These are phyloP conservation scores for Mythimna albipuncta DNA, from an alignment of 2,888 invertebrate genomes.

Conservation along the genomic window DNA sequence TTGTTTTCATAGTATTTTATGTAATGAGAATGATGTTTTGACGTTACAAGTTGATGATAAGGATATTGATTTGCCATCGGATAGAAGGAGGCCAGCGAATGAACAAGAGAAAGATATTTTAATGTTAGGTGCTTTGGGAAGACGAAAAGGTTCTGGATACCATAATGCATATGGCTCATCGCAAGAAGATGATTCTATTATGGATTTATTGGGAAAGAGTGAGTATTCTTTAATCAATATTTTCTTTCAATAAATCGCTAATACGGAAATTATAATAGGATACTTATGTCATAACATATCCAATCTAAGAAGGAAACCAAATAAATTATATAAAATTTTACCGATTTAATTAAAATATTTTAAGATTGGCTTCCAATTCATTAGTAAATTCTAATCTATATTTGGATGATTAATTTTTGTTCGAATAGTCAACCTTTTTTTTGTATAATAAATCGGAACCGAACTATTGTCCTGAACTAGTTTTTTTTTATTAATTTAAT, in stretches of 20 bases:
- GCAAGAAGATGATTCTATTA: conserved; percentile 93
- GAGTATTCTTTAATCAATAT: conserved; percentile 77
- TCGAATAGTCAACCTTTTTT: neutral
- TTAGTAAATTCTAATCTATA: neutral
- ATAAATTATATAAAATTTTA: too few relatives aligned
- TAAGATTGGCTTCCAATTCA: neutral
- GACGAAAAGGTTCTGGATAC: conserved; percentile 90
- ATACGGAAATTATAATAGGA: neutral
- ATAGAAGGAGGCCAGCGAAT: conserved; percentile 89
- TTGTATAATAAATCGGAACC: too few relatives aligned
- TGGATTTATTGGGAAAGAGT: conserved; percentile 97
- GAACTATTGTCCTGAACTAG: too few relatives aligned
- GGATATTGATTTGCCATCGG: conserved; percentile 78
- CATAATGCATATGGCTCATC: conserved; percentile 81
- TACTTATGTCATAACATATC: too few relatives aligned
- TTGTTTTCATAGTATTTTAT: conserved; percentile 71
- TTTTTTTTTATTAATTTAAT: too few relatives aligned
- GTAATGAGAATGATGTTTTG: conserved; percentile 85
- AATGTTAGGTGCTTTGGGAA: conserved; percentile 93
- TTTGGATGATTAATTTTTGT: neutral
- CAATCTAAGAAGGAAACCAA: too few relatives aligned
- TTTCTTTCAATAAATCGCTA: too few relatives aligned
- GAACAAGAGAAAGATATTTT: conserved; percentile 94
- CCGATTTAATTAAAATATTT: too few relatives aligned
- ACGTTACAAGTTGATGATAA: conserved; percentile 85